Evolutionary conservation across 2,797 vertebrate species (phyloP).

Genomic region (Phoxinus dragarum): DNA sequence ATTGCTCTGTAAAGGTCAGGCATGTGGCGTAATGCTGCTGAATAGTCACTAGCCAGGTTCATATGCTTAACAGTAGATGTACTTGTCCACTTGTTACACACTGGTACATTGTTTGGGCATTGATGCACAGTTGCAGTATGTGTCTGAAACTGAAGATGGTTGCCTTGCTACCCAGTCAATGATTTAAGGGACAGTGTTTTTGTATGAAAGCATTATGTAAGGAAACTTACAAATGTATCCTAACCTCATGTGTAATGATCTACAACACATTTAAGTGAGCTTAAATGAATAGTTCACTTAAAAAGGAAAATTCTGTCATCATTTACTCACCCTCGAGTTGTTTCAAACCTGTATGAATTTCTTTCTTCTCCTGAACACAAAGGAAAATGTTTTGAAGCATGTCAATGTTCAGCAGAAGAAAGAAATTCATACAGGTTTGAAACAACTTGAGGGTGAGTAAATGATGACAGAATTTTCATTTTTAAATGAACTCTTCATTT

Average conservation of each 20-base stretch:
- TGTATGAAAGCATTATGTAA: not conserved
- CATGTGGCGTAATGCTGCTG: not conserved
- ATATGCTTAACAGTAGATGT: conserved; percentile 12
- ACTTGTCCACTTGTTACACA: conserved; percentile 1
- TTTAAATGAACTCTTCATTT: not conserved
- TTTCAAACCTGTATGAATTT: no score
- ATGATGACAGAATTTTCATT: no score
- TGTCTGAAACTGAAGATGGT: not conserved
- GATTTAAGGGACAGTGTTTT: not conserved
- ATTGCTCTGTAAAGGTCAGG: not conserved
- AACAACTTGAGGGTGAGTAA: no score
- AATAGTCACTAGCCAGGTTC: not conserved
- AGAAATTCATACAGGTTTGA: no score
- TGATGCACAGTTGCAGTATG: conserved; percentile 19
- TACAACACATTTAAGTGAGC: not conserved
- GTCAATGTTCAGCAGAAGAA: no score
- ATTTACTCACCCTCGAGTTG: no score
- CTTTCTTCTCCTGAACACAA: no score
- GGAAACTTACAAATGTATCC: not conserved
- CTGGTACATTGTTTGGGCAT: conserved; percentile 13
- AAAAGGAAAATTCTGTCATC: no score
- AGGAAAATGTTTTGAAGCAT: no score
- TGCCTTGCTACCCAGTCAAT: not conserved
- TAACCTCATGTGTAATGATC: not conserved
- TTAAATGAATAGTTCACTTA: no score